Evolutionary conservation across 1,140 invertebrate species (phyloP), one percentile per base, ranked within the genome.

Genomic region (Aphelenchoides avenae): DNA sequence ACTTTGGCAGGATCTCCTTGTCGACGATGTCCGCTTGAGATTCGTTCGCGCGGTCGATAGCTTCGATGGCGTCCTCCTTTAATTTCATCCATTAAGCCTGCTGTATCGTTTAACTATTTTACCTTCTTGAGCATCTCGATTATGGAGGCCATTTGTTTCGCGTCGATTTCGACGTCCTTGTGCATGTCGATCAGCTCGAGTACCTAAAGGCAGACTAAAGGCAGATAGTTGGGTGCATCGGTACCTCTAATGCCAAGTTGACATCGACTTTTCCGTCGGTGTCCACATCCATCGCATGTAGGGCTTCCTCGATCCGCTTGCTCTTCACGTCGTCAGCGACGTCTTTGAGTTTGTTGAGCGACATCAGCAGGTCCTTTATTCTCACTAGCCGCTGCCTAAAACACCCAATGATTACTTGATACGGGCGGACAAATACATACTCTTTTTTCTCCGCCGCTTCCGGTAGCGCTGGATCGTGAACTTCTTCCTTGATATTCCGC

Each of bases 141-240:
- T 39, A 66, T 66, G 1, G 40, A 47, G 9, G 55, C 46, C 41
- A 66, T 51, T 40, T 66, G 62, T 24, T 44, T 26, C 11, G 64
- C 46, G 39, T 50, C 55, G 1, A 66, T 40, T 9, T 53, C 37
- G 11, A 66, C 63, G 33, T 66, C 63, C 0, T 18, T 61, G 36
- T 66, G 61, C 31, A 65, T 66, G 33, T 57, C 64, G 3, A 66
- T 50, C 1, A 66, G 44, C 33, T 52, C 62, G 29, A 66, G 64
- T 4, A 64, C 57, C 57, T 60, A 30, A 62, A 59, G 18, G 7
- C 27, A 13, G 33, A 36, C n/a, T 20, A 3, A 3, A 24, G 20
- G 3, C 41, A 15, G 5, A 26, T n/a, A 5, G 15, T 50, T 52
- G 20, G 37, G 24, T 53, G n/a, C 1, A 50, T 0, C 20, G 41